Conservation (phyloP, 2,888 invertebrate genomes). For the Apoderus coryli region DNA sequence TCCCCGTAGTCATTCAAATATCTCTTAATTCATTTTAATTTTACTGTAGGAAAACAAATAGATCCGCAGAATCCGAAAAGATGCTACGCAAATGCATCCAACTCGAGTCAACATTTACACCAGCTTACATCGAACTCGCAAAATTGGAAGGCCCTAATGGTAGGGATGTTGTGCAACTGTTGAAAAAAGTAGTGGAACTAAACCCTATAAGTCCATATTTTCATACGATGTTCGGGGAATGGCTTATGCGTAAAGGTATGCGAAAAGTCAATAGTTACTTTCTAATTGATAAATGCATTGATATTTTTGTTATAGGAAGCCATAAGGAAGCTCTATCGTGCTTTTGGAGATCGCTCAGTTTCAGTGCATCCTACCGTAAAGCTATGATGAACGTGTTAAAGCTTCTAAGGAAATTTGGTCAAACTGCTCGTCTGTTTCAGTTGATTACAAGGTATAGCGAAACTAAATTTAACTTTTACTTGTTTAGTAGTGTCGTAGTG, state of each 20-base stretch:
- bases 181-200: constrained; percentile 46
- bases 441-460: constrained; percentile 52
- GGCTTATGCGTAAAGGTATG: constrained; percentile 50
- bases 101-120: constrained; percentile 52
- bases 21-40: too few relatives aligned
- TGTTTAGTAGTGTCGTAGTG: too few relatives aligned
- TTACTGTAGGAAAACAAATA: constrained; percentile 36
- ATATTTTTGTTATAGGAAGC: constrained; percentile 32
- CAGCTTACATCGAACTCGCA: constrained; percentile 53
- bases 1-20: too few relatives aligned
- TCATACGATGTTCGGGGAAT: constrained; percentile 54
- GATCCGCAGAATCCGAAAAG: constrained; percentile 44
- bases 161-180: constrained; percentile 38
- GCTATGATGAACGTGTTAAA: constrained; percentile 46
- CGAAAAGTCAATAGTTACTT: too few relatives aligned
- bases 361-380: constrained; percentile 38
- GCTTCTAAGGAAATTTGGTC: constrained; percentile 45
- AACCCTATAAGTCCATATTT: constrained; percentile 56
- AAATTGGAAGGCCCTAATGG: constrained; percentile 41
- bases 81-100: constrained; percentile 55
- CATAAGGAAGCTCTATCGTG: constrained; percentile 38
- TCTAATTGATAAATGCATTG: too few relatives aligned
- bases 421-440: constrained; percentile 49
- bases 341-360: constrained; percentile 40
- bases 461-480: too few relatives aligned